phyloP scores from a whole-genome alignment of 2,888 invertebrate species.

The Chrysolina haemoptera region DNA sequence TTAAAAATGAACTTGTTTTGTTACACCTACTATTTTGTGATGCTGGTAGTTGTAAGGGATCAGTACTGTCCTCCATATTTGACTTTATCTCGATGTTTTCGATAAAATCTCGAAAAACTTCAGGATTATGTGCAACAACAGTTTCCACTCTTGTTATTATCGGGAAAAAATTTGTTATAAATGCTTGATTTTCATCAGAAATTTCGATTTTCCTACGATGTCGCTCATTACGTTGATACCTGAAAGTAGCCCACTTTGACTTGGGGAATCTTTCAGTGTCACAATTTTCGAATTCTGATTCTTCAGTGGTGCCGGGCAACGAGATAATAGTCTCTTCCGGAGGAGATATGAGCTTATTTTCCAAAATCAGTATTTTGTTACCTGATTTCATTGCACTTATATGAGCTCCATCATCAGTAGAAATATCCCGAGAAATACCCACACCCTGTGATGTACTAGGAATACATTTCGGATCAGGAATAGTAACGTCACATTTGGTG shows the following conservation, averaged over 20 bases:
- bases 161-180: background rate
- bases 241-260: background rate
- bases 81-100: background rate
- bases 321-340: background rate
- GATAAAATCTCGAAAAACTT: slow-evolving; percentile 1
- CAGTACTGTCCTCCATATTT: background rate
- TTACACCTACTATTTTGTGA: background rate
- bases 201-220: background rate
- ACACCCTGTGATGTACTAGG: slow-evolving; percentile 1
- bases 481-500: background rate
- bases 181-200: background rate
- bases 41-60: background rate
- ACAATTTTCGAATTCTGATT: slow-evolving; percentile 1
- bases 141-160: background rate
- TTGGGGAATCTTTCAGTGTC: background rate
- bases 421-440: background rate
- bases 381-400: background rate
- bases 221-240: background rate
- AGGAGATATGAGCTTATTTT: slow-evolving; percentile 1
- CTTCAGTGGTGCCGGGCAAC: background rate
- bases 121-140: slow-evolving; percentile 1
- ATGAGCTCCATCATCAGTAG: background rate
- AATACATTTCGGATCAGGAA: background rate
- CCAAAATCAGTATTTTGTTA: slow-evolving; percentile 1
- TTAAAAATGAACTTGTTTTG: background rate